These are phyloP conservation scores for Helicoverpa armigera DNA, from an alignment of 1,140 invertebrate species.

Conservation along the genomic window DNA sequence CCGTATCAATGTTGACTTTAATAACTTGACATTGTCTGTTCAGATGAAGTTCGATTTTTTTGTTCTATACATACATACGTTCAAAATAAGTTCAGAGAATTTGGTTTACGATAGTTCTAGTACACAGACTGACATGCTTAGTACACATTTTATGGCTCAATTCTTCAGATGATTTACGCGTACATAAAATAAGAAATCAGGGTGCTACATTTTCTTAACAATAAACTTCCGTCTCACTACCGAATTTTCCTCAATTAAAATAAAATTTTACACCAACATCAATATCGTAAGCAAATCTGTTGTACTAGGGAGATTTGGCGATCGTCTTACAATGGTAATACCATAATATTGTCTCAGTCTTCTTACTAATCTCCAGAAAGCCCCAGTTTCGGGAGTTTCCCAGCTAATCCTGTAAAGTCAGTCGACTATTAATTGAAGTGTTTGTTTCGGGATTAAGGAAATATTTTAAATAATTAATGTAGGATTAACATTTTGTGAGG, in stretches of 20 bases:
- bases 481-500: constrained; percentile 14
- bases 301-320: constrained; percentile 33
- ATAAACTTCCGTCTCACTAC: neutral
- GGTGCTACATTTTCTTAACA: neutral
- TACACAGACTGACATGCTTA: too few species aligned
- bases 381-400: constrained; percentile 53
- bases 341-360: constrained; percentile 59
- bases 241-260: neutral
- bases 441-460: constrained; percentile 48
- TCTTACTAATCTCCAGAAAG: constrained; percentile 60
- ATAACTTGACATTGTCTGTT: too few species aligned
- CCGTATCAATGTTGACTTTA: too few species aligned
- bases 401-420: constrained; percentile 61
- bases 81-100: too few species aligned
- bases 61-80: too few species aligned
- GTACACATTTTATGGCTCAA: too few species aligned
- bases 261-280: constrained; percentile 16
- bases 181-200: too few species aligned
- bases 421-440: constrained; percentile 63
- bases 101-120: too few species aligned
- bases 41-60: too few species aligned
- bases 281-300: constrained; percentile 45
- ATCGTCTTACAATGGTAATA: constrained; percentile 59
- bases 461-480: constrained; percentile 49
- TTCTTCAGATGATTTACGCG: too few species aligned